A percentile compares a stretch with the other conserved stretches of the same genome.
These are phyloP conservation scores for Hylaeus anthracinus DNA, from an alignment of 1,140 invertebrate species.

Conservation along the genomic window DNA sequence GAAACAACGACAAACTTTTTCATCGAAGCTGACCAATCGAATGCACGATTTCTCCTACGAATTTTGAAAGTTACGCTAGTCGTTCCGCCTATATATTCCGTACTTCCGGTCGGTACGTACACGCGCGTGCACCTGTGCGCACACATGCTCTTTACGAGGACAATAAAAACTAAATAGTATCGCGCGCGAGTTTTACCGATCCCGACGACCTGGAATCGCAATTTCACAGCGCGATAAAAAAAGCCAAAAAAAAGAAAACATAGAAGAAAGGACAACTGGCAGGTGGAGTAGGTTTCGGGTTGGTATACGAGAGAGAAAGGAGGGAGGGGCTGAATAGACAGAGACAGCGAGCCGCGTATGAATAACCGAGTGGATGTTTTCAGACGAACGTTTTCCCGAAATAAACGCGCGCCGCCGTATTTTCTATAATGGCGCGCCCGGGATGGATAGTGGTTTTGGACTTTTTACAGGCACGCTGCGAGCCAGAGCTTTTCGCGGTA, in stretches of 20 bases:
- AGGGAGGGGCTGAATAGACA: not conserved
- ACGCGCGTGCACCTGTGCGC: slow-evolving; percentile 29
- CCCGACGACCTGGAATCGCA: slow-evolving; percentile 55
- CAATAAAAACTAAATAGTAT: slow-evolving; percentile 74
- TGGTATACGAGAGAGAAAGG: not conserved
- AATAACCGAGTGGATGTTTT: slow-evolving; percentile 54
- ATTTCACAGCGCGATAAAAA: slow-evolving; percentile 66
- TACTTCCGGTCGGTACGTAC: slow-evolving; percentile 33
- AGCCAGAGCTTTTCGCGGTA: slow-evolving; percentile 31
- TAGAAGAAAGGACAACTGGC: not conserved
- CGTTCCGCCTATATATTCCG: not conserved
- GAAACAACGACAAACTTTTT: not conserved
- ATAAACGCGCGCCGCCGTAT: slow-evolving; percentile 42
- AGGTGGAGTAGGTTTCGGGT: not conserved
- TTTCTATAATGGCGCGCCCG: slow-evolving; percentile 38
- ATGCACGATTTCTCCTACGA: slow-evolving; percentile 9
- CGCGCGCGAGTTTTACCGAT: slow-evolving; percentile 60
- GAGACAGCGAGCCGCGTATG: slow-evolving; percentile 24
- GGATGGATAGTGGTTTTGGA: slow-evolving; percentile 37
- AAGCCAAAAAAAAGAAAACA: not conserved
- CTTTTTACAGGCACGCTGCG: slow-evolving; percentile 37
- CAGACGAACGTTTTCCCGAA: slow-evolving; percentile 33
- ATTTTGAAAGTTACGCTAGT: slow-evolving; percentile 33
- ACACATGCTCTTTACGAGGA: slow-evolving; percentile 67
- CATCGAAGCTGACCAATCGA: not conserved